phyloP scores from a whole-genome alignment of 2,113 vertebrate species.

The Galemys pyrenaicus region DNA sequence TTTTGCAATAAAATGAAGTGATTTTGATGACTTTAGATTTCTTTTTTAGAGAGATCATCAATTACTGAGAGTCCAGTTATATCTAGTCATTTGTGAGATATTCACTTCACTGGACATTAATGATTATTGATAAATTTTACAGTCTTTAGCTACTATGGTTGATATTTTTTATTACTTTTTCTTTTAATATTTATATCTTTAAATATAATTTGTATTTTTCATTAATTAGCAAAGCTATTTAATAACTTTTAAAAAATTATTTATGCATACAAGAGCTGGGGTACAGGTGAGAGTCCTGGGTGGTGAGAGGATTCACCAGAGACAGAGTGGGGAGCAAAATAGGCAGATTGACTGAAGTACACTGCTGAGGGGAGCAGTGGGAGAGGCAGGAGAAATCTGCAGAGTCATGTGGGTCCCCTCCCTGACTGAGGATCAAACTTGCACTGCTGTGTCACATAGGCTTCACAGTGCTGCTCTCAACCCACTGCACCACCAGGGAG shows the following conservation, averaged over 20 bases:
- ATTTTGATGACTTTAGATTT: constrained; percentile 20
- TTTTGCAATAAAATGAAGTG: not conserved
- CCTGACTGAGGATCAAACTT: too few relatives aligned
- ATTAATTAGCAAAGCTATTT: constrained; percentile 36
- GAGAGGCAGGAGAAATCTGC: too few relatives aligned
- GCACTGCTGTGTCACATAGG: too few relatives aligned
- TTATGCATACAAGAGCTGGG: too few relatives aligned
- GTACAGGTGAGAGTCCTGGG: too few relatives aligned
- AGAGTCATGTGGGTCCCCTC: too few relatives aligned
- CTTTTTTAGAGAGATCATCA: constrained; percentile 54
- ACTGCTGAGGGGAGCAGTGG: too few relatives aligned
- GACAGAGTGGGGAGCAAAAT: too few relatives aligned
- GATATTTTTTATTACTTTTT: constrained; percentile 43
- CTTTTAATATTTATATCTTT: constrained; percentile 27
- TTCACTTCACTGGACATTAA: constrained; percentile 59
- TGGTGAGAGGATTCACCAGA: too few relatives aligned
- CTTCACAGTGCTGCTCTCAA: too few relatives aligned
- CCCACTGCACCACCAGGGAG: too few relatives aligned
- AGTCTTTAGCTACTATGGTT: constrained; percentile 28
- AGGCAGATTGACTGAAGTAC: too few relatives aligned
- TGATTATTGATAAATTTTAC: constrained; percentile 60
- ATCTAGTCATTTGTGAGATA: constrained; percentile 65
- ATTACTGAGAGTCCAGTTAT: constrained; percentile 49
- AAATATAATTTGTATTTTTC: constrained; percentile 30
- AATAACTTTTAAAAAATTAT: constrained; percentile 56